Base-by-base conservation (phyloP, 2,113 vertebrate genomes). In the Odontophorus gujanensis region DNA sequence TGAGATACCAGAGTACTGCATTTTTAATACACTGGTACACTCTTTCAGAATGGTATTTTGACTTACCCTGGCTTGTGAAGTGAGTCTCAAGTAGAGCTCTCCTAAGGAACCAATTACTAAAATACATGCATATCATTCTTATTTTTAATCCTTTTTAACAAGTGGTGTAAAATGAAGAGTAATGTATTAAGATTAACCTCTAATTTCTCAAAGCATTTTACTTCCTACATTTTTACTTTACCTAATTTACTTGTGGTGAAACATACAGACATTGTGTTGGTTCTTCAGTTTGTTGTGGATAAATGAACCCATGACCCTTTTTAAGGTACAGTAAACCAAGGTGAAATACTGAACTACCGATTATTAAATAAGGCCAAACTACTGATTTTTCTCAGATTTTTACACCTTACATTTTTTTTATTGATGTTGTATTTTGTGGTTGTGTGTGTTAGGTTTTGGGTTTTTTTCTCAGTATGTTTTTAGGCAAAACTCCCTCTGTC, bases 1-100 rank as follows among this genome's bases (percentile, higher is more conserved):
- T 93, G 72, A 90, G 93, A 94, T 85, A 96, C 90, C 59, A 47
- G 48, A 76, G 59, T 88, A 34, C 72, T 96, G 76, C 82, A 94
- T 95, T 95, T 94, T 93, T 96, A 95, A 96, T 95, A 77, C 2
- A 15, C 40, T 76, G 40, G 48, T 90, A 42, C 3, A 1, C 45
- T 87, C 68, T 81, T 95, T 81, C 74, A 68, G 78, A 89, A 58
- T 10, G 40, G 45, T 87, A 6, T 90, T 90, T 93, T 90, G 87
- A 62, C 65, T 80, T 85, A 50, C 45, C 66, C 69, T 53, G 34
- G 53, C 67, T 80, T 58, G 18, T 80, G 24, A 72, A 6, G 4
- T 51, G 50, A 47, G 58, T 51, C 59, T 93, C 68, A 58, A 80
- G 59, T 38, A 88, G 24, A 82, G 18, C 18, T 66, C 1, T 3